Base-by-base conservation (phyloP, 2,797 vertebrate genomes). In the Graptemys geographica region DNA sequence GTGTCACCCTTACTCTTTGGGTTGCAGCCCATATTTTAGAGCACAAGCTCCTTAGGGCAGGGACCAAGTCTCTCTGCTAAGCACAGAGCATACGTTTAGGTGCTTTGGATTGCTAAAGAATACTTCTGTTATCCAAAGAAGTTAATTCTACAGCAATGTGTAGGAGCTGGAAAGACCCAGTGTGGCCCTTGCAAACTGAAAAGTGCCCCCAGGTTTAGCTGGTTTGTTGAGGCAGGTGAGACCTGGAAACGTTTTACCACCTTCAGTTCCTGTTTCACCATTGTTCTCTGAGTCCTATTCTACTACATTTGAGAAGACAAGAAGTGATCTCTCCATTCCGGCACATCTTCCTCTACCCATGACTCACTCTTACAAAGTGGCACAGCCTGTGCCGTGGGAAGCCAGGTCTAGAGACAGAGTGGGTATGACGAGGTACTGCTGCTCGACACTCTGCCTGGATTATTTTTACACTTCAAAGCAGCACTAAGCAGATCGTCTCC, bases 281-380 rank as follows among this genome's bases (percentile, higher is more conserved):
- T 31, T 53, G 41, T 80, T 51, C 65, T 56, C 76, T 86, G 88
- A 93, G n/a, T 92, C 91, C 84, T 3, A 78, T 69, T 91, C 79
- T 84, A 28, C 51, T 16, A 59, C 62, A 59, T 52, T n/a, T 47
- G 79, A 85, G 72, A 51, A 41, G 72, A 87, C 16, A 8, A 84
- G 88, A 86, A 84, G 84, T 62, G 83, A 28, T 69, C 88, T 79
- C 69, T 81, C 69, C 16, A 21, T 84, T 79, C 88, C 69, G 31
- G 44, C 90, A 56, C 76, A 79, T 79, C 53, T 84, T 51, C 55
- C 52, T 59, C 41, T 76, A 21, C 25, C 41, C 16, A 41, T 27
- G 41, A 79, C 49, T 79, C 51, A 33, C 19, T 23, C 13, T 31
- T 25, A 15, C 3, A 9, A 53, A 53, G 41, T 25, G 3, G 4